Base-by-base conservation (phyloP, 2,113 vertebrate genomes). In the Tyto alba region DNA sequence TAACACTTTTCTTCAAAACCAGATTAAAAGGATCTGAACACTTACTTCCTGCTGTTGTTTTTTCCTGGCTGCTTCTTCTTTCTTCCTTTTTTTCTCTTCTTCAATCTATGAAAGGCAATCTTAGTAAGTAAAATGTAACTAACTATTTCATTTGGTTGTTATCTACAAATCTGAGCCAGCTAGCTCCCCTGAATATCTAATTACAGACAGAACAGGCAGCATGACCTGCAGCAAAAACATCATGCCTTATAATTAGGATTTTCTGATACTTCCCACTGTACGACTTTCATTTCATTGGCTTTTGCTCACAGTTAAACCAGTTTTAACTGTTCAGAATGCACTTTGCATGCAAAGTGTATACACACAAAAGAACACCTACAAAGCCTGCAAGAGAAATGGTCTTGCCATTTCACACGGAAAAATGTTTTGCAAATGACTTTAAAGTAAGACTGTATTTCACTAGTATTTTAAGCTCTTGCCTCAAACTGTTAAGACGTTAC, bases 21-120 rank as follows among this genome's bases (percentile, higher is more conserved):
- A 77, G n/a, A 57, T 84, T 78, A 76, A 75, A 88, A 77, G 47
- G 56, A 85, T 71, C 74, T 86, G 48, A 85, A 74, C 64, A 88
- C 84, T 91, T 89, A 99, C 99, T 98, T 99, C 99, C 81, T 99
- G 99, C 45, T 99, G 98, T 59, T 98, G 98, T 94, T 98, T 99
- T 93, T 97, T 99, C 91, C 90, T 98, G 50, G 99, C 98, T 8
- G 98, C 99, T 71, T 99, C 99, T 41, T 99, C 99, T 90, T 99
- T 99, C 97, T 99, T 99, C 91, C 34, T 98, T 74, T 94, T 99
- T 96, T 98, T 99, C 94, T 99, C 99, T 38, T 99, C 99, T 93
- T 99, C 99, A 85, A 98, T 91, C 99, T 99, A 71, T 79, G 71
- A 96, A 82, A 92, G 36, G 55, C 67, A 93, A 36, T 17, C 41